Conservation (phyloP, 2,888 invertebrate species). For the Phlogophora meticulosa region DNA sequence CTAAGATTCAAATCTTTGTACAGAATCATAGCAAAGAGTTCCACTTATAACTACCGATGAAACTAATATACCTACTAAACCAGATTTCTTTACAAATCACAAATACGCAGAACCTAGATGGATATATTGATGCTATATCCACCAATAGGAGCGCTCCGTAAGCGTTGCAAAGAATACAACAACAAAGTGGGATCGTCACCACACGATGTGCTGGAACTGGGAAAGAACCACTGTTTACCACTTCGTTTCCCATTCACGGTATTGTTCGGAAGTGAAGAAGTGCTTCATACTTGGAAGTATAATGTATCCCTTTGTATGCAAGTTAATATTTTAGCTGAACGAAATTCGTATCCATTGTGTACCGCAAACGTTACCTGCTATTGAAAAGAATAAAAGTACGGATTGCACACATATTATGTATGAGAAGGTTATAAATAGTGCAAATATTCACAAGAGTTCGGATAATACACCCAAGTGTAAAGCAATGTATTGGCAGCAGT, state of each 20-base stretch:
- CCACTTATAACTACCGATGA: neutral
- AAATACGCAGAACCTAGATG: conserved; percentile 1
- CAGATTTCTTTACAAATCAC: neutral
- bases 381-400: conserved; percentile 82
- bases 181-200: conserved; percentile 64
- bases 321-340: conserved; percentile 90
- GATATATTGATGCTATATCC: conserved; percentile 6
- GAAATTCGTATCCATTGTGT: conserved; percentile 85
- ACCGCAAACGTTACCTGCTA: conserved; percentile 85
- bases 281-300: conserved; percentile 88
- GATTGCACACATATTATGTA: conserved; percentile 84
- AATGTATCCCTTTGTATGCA: conserved; percentile 87
- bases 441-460: conserved; percentile 75
- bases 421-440: conserved; percentile 79
- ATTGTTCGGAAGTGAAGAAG: conserved; percentile 91
- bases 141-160: conserved; percentile 7
- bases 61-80: neutral
- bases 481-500: conserved; percentile 75
- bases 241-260: conserved; percentile 88
- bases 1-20: neutral
- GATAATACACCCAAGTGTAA: conserved; percentile 69
- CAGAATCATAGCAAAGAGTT: neutral
- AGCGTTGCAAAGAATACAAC: conserved; percentile 37
- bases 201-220: conserved; percentile 74
- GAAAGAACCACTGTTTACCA: conserved; percentile 89